A percentile compares a stretch with the other conserved stretches of the same genome.
Evolutionary conservation across 1,140 invertebrate genomes (phyloP).

Genomic region (Adoxophyes honmai): DNA sequence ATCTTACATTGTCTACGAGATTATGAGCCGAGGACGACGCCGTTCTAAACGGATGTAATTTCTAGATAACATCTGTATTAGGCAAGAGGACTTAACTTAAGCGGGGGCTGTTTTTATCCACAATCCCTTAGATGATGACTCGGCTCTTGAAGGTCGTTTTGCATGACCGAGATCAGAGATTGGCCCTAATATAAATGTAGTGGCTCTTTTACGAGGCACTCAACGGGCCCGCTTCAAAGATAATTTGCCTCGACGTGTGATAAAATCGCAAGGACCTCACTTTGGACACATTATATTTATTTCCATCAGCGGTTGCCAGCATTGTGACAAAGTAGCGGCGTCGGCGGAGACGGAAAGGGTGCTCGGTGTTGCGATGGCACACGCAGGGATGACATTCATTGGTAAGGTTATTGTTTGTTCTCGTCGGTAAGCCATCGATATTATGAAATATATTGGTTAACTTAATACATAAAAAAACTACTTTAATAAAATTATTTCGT

Average conservation of each 20-base stretch:
- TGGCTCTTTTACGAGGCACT: slow-evolving; percentile 50
- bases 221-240: slow-evolving; percentile 39
- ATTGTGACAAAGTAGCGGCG: not conserved
- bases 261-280: slow-evolving; percentile 48
- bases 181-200: slow-evolving; percentile 55
- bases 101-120: slow-evolving; percentile 30
- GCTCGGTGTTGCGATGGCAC: too few species aligned
- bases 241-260: slow-evolving; percentile 52
- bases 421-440: too few species aligned
- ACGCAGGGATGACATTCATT: too few species aligned
- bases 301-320: not conserved
- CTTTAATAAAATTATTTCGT: too few species aligned
- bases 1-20: too few species aligned
- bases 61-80: slow-evolving; percentile 32
- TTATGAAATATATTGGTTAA: too few species aligned
- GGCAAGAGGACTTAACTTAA: slow-evolving; percentile 21
- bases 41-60: slow-evolving; percentile 20
- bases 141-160: slow-evolving; percentile 46
- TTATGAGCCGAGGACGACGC: not conserved
- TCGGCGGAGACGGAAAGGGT: too few species aligned
- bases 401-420: too few species aligned
- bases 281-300: slow-evolving; percentile 31
- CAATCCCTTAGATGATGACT: slow-evolving; percentile 40
- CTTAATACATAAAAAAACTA: too few species aligned
- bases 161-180: slow-evolving; percentile 54